phyloP scores from a whole-genome alignment of 2,888 invertebrate species.

The Bembecia ichneumoniformis region DNA sequence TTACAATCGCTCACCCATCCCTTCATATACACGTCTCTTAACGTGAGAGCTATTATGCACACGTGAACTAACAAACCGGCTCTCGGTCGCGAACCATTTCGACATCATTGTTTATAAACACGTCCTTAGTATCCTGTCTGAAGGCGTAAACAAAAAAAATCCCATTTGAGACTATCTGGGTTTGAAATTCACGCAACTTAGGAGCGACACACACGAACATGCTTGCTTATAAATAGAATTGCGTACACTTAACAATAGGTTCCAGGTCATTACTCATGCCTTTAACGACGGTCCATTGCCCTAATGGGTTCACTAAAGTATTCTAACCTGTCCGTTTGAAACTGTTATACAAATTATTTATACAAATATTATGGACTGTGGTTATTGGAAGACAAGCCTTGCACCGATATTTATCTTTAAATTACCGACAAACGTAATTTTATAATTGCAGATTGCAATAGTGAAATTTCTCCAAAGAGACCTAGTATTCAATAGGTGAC shows the following conservation, averaged over 20 bases:
- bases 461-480: no score
- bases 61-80: slow-evolving; percentile 40
- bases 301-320: slow-evolving; percentile 51
- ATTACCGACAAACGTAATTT: no score
- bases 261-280: slow-evolving; percentile 44
- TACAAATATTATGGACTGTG: no score
- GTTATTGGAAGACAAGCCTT: no score
- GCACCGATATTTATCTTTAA: no score
- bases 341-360: no score
- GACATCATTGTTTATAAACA: slow-evolving; percentile 36
- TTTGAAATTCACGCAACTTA: no score
- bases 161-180: no score
- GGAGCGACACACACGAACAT: no score
- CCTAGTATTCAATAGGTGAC: no score
- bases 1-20: no score
- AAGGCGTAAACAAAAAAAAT: background rate
- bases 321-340: slow-evolving; percentile 30
- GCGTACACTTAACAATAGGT: slow-evolving; percentile 38
- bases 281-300: slow-evolving; percentile 42
- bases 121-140: slow-evolving; percentile 15
- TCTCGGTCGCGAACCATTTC: slow-evolving; percentile 23
- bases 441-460: no score
- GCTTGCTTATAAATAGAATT: slow-evolving; percentile 2
- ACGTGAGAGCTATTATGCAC: slow-evolving; percentile 14
- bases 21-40: background rate